phyloP scores from a whole-genome alignment of 2,797 vertebrate species.

The Liparis tanakae region DNA sequence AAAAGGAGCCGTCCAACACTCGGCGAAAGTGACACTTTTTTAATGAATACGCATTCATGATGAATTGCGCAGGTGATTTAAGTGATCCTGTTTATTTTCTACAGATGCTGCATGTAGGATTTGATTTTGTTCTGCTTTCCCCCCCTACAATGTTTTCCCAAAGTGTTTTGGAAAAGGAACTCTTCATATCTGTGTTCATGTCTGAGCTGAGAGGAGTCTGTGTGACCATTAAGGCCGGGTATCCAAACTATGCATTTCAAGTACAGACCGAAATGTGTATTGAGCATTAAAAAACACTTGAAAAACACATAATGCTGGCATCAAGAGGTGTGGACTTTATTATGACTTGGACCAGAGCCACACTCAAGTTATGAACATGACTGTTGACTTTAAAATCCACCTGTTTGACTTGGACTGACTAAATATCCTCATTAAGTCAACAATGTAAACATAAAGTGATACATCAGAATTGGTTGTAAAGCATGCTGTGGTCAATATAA shows the following conservation, averaged over 20 bases:
- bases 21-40: slow-evolving; percentile 16
- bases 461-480: background rate
- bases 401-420: background rate
- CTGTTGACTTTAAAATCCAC: background rate
- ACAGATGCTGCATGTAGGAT: slow-evolving; percentile 31
- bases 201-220: slow-evolving; percentile 32
- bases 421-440: background rate
- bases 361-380: background rate
- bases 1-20: slow-evolving; percentile 42
- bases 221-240: slow-evolving; percentile 37
- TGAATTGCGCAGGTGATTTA: slow-evolving; percentile 30
- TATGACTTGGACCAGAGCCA: background rate
- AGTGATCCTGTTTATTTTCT: slow-evolving; percentile 35
- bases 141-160: background rate
- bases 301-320: background rate
- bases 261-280: background rate
- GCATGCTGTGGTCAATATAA: background rate
- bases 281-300: background rate
- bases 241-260: background rate
- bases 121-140: slow-evolving; percentile 9
- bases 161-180: slow-evolving; percentile 44
- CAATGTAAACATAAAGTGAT: background rate
- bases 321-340: slow-evolving; percentile 2
- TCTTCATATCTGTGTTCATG: slow-evolving; percentile 48
- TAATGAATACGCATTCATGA: slow-evolving; percentile 13